Evolutionary conservation across 2,797 vertebrate genomes (phyloP), one percentile per base, ranked within the genome.

Genomic region (Phylloscopus collybita): DNA sequence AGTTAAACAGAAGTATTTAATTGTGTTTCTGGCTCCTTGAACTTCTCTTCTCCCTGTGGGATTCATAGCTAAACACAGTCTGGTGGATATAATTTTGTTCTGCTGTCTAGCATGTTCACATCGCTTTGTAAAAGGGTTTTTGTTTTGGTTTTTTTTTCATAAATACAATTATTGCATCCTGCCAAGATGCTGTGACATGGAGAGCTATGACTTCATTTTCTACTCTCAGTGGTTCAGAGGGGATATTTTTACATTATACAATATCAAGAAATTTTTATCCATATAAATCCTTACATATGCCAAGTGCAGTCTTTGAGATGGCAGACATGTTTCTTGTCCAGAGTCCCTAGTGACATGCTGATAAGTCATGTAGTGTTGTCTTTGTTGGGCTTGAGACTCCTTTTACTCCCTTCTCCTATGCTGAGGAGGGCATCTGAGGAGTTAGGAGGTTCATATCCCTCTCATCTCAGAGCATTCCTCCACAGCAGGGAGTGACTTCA

Each of bases 11-110:
- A 91, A 73, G 11, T 67, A 65, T 83, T 74, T 75, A 86, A 53
- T 93, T 83, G 56, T 54, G 42, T 74, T 90, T 93, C 76, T 92
- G 57, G 25, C 30, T 92, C 54, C 62, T 67, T 74, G 57, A 88
- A 88, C 34, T 95, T 96, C 67, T 79, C 34, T 84, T 38, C 30
- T 71, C 17, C 34, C 25, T 54, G 13, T 71, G 27, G 50, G 25
- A 78, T 78, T 74, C 38, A 29, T 34, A 59, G 20, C n/a, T 80
- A 78, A 54, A 53, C 15, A 10, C 29, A 78, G 50, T 57, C 50
- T 54, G 27, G 40, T 87, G 60, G 66, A 29, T 70, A 50, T 65
- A 6, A 44, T 92, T 89, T 91, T 78, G 40, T 93, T 80, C 57
- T 71, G 9, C 49, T 74, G 4, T 76, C 45, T 82, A 89, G 26